A percentile compares a stretch with the other conserved stretches of the same genome.
phyloP scores from a whole-genome alignment of 2,888 invertebrate genomes.

The Toxonevra muliebris region DNA sequence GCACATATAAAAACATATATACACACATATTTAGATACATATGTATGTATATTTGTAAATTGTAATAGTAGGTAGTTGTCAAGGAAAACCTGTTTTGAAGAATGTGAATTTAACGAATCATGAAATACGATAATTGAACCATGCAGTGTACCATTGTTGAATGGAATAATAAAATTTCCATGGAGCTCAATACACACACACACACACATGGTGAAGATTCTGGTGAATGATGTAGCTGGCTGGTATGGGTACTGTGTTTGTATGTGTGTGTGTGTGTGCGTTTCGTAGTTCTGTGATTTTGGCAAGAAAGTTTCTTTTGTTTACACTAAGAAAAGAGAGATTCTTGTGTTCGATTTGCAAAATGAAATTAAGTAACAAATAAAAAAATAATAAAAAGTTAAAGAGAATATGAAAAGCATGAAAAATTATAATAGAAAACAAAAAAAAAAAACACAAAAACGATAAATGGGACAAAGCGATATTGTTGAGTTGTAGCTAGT shows the following conservation, averaged over 20 bases:
- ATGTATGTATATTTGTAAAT: not conserved
- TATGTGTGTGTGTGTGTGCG: slow-evolving; percentile 13
- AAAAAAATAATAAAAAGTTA: too few species aligned
- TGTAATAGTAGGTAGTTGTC: slow-evolving; percentile 1
- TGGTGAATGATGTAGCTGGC: too few species aligned
- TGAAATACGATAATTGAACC: slow-evolving; percentile 64
- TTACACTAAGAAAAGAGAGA: too few species aligned
- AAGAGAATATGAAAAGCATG: too few species aligned
- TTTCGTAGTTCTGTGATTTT: slow-evolving; percentile 1
- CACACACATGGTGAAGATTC: not conserved
- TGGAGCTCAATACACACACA: not conserved
- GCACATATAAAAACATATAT: not conserved
- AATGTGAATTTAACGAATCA: slow-evolving; percentile 63
- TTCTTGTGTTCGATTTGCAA: too few species aligned
- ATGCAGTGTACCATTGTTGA: slow-evolving; percentile 50
- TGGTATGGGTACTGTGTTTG: not conserved
- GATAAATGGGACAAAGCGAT: too few species aligned
- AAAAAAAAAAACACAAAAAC: too few species aligned
- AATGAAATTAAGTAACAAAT: too few species aligned
- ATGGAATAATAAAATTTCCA: slow-evolving; percentile 40
- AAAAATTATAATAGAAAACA: too few species aligned
- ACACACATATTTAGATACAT: not conserved
- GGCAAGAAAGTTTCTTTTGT: not conserved
- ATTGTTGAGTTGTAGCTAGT: too few species aligned
- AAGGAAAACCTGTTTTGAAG: slow-evolving; percentile 28